These are phyloP conservation scores for Pampusana beccarii DNA, from an alignment of 2,113 vertebrate species.

Conservation along the genomic window DNA sequence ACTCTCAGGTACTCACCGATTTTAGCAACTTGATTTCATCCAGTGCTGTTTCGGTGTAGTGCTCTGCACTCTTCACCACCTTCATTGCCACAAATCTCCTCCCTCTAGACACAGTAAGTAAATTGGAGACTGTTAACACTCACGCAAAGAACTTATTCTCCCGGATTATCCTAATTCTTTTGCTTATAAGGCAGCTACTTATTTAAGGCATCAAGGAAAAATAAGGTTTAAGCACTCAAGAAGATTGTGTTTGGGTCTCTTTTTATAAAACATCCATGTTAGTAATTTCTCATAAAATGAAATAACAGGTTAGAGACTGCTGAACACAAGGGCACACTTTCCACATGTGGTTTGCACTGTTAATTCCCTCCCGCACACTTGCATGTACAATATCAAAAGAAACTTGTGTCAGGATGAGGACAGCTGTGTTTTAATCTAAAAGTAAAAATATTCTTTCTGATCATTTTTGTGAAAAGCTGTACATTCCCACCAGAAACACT, in stretches of 20 bases:
- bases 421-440: not conserved
- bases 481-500: not conserved
- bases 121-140: not conserved
- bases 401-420: not conserved
- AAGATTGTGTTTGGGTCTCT: not conserved
- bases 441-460: not conserved
- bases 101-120: conserved; percentile 75
- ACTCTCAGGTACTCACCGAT: conserved; percentile 80
- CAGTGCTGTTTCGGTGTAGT: conserved; percentile 96
- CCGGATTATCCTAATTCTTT: not conserved
- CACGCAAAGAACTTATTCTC: not conserved
- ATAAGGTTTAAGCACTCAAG: not conserved
- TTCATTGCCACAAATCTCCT: conserved; percentile 98
- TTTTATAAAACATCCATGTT: not conserved
- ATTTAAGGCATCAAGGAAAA: not conserved
- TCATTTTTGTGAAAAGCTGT: not conserved
- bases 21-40: conserved; percentile 96
- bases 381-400: not conserved
- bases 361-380: not conserved
- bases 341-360: not conserved
- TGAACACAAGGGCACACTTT: not conserved
- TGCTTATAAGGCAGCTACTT: not conserved
- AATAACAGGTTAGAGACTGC: not conserved
- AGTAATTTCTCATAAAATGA: not conserved
- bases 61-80: conserved; percentile 98